Conservation (phyloP, 2,797 vertebrate genomes). For the Vultur gryphus region DNA sequence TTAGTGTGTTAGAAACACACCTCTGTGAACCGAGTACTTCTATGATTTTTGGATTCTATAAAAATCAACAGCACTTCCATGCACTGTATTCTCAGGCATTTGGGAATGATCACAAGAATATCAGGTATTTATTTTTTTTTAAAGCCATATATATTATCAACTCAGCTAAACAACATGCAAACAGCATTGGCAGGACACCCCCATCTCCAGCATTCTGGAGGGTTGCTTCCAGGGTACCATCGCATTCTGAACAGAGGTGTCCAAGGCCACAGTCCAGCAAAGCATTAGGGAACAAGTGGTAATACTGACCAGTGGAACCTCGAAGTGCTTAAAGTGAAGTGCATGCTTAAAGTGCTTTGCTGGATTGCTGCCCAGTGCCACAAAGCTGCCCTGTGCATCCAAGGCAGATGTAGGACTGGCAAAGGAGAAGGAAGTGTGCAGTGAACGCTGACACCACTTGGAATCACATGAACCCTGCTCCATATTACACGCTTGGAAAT, state of each 20-base stretch:
- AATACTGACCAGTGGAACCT: neutral
- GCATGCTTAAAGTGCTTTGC: neutral
- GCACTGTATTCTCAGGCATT: neutral
- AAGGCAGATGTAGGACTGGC: neutral
- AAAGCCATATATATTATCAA: neutral
- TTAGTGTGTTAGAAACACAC: neutral
- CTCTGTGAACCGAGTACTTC: neutral
- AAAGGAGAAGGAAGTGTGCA: neutral
- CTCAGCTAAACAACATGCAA: neutral
- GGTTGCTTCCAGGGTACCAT: neutral
- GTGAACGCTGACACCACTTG: neutral
- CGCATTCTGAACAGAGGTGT: neutral
- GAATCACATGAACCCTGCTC: neutral
- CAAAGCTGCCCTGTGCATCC: neutral
- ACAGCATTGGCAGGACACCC: neutral
- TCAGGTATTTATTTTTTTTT: neutral
- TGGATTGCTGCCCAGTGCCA: neutral
- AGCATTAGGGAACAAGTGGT: neutral
- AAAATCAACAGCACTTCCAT: neutral
- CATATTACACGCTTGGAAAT: neutral
- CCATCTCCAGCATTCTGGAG: neutral
- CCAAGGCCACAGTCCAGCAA: neutral
- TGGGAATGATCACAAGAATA: neutral
- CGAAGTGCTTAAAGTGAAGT: neutral
- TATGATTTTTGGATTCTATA: neutral